Evolutionary conservation across 2,888 invertebrate genomes (phyloP), one percentile per base, ranked within the genome.

Genomic region (Hybos culiciformis): DNA sequence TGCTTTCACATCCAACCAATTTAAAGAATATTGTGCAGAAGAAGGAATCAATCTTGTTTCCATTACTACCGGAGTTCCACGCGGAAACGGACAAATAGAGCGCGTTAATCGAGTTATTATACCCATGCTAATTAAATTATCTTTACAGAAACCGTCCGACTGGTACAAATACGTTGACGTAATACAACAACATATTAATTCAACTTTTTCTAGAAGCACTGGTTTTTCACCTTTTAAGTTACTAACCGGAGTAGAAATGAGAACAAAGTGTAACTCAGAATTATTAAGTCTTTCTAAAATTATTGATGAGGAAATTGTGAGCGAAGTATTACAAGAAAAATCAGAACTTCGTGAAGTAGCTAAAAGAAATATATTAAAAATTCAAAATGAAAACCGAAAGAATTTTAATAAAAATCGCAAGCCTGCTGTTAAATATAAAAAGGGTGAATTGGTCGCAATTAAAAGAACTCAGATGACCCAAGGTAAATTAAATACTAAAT

Each of bases 11-110:
- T n/a, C n/a, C n/a, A n/a, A n/a, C n/a, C n/a, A n/a, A n/a, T n/a
- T n/a, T n/a, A n/a, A n/a, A n/a, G n/a, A 46, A 5, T 60, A 56
- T 44, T 63, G 60, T 43, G 39, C 46, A 18, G 50, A 53, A 1
- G 56, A 62, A 43, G 42, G 42, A 1, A 45, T 50, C 5, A 42
- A 45, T 19, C 61, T 63, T 26, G 34, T 59, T 20, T 56, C 58
- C 37, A 41, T 53, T 2, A 31, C 44, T 3, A 58, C 47, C 55
- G 50, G 60, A 12, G 46, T n/a, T n/a, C n/a, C n/a, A n/a, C n/a
- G n/a, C n/a, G n/a, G n/a, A n/a, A n/a, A n/a, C n/a, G n/a, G n/a
- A n/a, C n/a, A n/a, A n/a, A n/a, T n/a, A n/a, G n/a, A n/a, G n/a
- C n/a, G n/a, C n/a, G n/a, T n/a, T n/a, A n/a, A n/a, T n/a, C n/a